A percentile compares a stretch with the other conserved stretches of the same genome.
These are phyloP conservation scores for Colletes collaris DNA, from an alignment of 2,888 invertebrate species.

Conservation along the genomic window DNA sequence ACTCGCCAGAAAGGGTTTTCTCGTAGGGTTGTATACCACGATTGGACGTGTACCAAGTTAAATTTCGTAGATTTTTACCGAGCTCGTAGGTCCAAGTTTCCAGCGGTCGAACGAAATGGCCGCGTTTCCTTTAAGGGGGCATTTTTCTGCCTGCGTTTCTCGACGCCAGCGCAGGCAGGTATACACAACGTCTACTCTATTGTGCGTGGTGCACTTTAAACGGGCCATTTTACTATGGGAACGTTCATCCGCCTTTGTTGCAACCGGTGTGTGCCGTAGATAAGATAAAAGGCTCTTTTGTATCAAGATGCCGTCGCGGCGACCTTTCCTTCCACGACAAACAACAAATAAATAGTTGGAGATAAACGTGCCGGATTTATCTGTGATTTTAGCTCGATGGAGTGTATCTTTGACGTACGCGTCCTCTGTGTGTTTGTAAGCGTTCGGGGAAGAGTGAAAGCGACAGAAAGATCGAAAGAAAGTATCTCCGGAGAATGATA, in stretches of 20 bases:
- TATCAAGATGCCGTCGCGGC: constrained; percentile 17
- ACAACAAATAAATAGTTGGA: too few species aligned
- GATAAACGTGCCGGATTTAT: too few species aligned
- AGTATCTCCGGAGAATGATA: too few species aligned
- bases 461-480: too few species aligned
- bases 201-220: constrained; percentile 42
- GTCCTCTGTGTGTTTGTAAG: too few species aligned
- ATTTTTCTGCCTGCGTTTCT: constrained; percentile 2
- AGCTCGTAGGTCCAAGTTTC: background rate
- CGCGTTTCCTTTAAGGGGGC: constrained; percentile 14
- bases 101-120: background rate
- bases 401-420: too few species aligned
- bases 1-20: too few species aligned
- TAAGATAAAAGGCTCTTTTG: constrained; percentile 49
- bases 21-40: too few species aligned
- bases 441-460: too few species aligned
- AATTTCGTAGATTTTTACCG: too few species aligned
- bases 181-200: constrained; percentile 7
- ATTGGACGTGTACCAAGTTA: too few species aligned
- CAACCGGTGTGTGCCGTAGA: constrained; percentile 26
- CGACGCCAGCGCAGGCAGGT: constrained; percentile 15
- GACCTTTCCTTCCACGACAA: constrained; percentile 9
- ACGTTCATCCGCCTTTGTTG: constrained; percentile 34
- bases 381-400: too few species aligned
- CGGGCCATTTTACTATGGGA: constrained; percentile 47